These are phyloP conservation scores for Norana najaformis DNA, from an alignment of 2,888 invertebrate genomes.

Conservation along the genomic window DNA sequence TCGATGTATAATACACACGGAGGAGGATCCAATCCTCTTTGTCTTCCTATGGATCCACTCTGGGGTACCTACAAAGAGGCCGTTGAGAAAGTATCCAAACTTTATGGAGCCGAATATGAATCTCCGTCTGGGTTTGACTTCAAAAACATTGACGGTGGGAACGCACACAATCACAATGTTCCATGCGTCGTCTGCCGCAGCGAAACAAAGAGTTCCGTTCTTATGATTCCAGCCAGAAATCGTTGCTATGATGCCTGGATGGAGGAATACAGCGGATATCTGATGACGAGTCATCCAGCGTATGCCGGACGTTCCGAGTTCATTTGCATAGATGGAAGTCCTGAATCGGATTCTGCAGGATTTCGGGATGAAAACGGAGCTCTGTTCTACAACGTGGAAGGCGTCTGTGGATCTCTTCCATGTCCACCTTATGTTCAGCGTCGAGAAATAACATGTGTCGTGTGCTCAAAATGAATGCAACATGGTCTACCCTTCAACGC, in stretches of 20 bases:
- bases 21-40: constrained; percentile 37
- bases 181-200: constrained; percentile 44
- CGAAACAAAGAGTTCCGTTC: neutral
- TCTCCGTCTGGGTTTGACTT: neutral
- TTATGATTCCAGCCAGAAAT: neutral
- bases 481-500: no score
- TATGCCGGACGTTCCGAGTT: constrained; percentile 32
- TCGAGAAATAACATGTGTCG: constrained; percentile 45
- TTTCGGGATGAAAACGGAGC: constrained; percentile 39
- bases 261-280: constrained; percentile 25
- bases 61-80: constrained; percentile 27
- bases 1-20: constrained; percentile 25
- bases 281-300: constrained; percentile 38
- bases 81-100: neutral
- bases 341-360: constrained; percentile 42
- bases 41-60: constrained; percentile 38
- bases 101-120: constrained; percentile 41
- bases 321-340: constrained; percentile 42
- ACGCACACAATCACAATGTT: constrained; percentile 36
- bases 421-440: constrained; percentile 45
- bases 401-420: constrained; percentile 46
- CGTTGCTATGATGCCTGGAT: neutral
- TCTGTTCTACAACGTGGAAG: no score
- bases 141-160: neutral
- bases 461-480: constrained; percentile 41